Conservation (phyloP, 2,888 invertebrate species). For the Fragum whitleyi region DNA sequence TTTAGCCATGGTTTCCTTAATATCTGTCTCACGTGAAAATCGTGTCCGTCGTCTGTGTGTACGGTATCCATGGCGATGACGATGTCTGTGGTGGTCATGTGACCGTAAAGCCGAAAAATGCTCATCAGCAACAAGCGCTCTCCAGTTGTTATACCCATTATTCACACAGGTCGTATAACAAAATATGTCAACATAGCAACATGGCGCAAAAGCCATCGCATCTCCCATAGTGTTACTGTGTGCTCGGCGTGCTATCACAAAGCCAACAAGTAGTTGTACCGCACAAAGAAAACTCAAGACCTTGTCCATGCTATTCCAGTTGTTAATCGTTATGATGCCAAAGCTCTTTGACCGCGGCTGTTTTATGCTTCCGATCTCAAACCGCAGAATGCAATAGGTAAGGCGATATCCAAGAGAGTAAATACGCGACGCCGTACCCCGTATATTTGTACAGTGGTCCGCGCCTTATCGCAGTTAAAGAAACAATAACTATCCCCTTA, state of each 20-base stretch:
- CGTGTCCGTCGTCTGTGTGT: constrained; percentile 9
- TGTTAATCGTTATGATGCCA: neutral
- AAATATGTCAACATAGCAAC: constrained; percentile 17
- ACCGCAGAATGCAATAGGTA: neutral
- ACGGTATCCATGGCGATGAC: constrained; percentile 18
- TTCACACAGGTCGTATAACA: constrained; percentile 22
- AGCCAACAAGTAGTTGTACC: neutral
- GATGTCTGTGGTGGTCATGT: constrained; percentile 8
- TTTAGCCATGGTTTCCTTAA: neutral
- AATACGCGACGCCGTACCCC: neutral
- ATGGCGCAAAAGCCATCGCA: constrained; percentile 11
- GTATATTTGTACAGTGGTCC: neutral
- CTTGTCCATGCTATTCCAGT: constrained; percentile 15
- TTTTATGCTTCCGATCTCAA: neutral
- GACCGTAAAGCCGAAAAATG: constrained; percentile 1
- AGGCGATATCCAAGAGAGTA: neutral
- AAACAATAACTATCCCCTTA: neutral
- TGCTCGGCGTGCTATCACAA: neutral
- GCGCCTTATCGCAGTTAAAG: neutral
- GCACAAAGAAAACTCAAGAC: neutral
- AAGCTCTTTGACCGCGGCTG: too few species aligned
- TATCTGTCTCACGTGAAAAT: neutral
- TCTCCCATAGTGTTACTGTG: neutral
- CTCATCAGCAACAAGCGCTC: constrained; percentile 21
- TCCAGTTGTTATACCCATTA: constrained; percentile 14